Evolutionary conservation across 2,113 vertebrate genomes (phyloP), one percentile per base, ranked within the genome.

Genomic region (Perca fluviatilis): DNA sequence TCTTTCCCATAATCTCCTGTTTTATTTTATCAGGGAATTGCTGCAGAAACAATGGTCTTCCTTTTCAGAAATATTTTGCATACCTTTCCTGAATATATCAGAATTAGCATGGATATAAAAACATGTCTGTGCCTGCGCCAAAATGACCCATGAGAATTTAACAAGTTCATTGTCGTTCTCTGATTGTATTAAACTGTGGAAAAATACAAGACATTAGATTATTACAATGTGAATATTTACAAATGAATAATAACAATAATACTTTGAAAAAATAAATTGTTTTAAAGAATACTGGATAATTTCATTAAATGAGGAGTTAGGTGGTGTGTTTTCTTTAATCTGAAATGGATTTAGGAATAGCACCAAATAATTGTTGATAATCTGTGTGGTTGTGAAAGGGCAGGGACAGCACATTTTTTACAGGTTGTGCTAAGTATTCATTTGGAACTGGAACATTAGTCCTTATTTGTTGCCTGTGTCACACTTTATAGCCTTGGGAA

Each of bases 381-480:
- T 84, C 53, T 84, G 79, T 79, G 62, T 60, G 30, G 8, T 81
- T n/a, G 78, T 69, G 74, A 81, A 89, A 89, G 74, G 76, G 81
- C 79, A 74, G 36, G 71, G 79, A 83, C 82, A 84, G 86, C 79
- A 82, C 82, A 83, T 79, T 89, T 84, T 86, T 85, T 83, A 85
- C 79, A 86, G 71, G 73, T 88, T 83, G 86, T 86, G 79, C 87
- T 91, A 86, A 87, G 88, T 89, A 91, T 89, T 92, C 88, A 91
- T 90, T 89, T 87, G 74, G 77, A 91, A 84, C 58, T 36, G 51
- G 85, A 80, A 69, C 90, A 94, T 94, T 93, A 88, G 88, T 93
- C 89, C 86, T 94, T 92, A 89, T 94, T 93, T 93, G 89, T 88
- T 86, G 89, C 86, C 47, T 10, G 88, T 91, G 90, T 87, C 91